phyloP scores from a whole-genome alignment of 2,113 vertebrate genomes.

The Acinonyx jubatus region DNA sequence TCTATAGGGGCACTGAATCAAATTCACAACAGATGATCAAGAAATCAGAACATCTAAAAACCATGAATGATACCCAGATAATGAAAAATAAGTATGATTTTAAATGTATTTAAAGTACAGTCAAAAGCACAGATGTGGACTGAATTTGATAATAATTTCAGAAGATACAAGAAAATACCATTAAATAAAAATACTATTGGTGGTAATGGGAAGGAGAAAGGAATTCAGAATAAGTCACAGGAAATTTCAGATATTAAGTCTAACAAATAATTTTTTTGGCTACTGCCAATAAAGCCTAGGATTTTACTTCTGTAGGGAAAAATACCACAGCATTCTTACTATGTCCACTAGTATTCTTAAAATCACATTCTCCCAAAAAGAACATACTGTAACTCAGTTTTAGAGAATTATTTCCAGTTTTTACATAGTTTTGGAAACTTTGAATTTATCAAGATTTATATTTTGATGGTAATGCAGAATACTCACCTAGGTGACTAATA shows the following conservation, averaged over 20 bases:
- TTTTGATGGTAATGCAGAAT: background rate
- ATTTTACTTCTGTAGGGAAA: background rate
- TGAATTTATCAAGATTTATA: background rate
- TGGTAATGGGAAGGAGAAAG: background rate
- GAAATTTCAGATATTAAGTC: conserved; percentile 26
- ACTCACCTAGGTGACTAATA: background rate
- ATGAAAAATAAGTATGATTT: conserved; percentile 19
- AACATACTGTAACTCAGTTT: background rate
- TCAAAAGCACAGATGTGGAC: background rate
- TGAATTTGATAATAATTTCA: conserved; percentile 41
- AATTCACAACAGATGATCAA: conserved; percentile 4
- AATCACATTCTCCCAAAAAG: background rate
- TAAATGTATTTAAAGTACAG: conserved; percentile 21
- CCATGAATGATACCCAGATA: background rate
- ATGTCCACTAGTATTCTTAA: background rate
- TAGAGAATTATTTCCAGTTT: background rate
- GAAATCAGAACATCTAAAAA: conserved; percentile 21
- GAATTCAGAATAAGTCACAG: conserved; percentile 36
- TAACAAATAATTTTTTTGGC: background rate
- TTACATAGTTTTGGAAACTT: background rate
- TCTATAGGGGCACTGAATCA: background rate
- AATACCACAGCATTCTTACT: background rate
- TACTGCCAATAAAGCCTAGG: background rate
- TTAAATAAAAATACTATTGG: conserved; percentile 27
- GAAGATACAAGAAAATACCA: background rate